phyloP scores from a whole-genome alignment of 1,140 invertebrate species.

The Drosophila nigrodunni region DNA sequence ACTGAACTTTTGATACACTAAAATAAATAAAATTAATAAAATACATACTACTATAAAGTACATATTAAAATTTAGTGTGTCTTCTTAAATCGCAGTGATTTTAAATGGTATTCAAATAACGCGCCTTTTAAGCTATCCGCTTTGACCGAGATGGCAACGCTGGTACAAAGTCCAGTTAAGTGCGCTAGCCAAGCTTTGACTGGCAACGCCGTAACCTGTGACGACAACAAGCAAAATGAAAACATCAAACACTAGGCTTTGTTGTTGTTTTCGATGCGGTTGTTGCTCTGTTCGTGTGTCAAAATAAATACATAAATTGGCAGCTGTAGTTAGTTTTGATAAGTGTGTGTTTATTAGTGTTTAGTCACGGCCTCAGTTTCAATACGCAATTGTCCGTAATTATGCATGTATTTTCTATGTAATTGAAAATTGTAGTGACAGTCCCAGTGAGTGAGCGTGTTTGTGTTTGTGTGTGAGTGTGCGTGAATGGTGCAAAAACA shows the following conservation, averaged over 20 bases:
- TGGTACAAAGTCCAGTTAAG: slow-evolving; percentile 25
- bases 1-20: background rate
- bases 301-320: slow-evolving; percentile 38
- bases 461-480: no score
- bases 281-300: slow-evolving; percentile 21
- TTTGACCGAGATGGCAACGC: slow-evolving; percentile 29
- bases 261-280: slow-evolving; percentile 27
- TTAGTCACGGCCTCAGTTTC: slow-evolving; percentile 31
- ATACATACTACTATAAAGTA: no score
- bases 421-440: slow-evolving; percentile 33
- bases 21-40: background rate
- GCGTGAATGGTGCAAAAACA: slow-evolving; percentile 22
- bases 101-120: background rate
- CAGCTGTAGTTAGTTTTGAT: slow-evolving; percentile 35
- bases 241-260: slow-evolving; percentile 30
- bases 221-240: slow-evolving; percentile 49
- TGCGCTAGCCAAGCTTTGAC: slow-evolving; percentile 26
- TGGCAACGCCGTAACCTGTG: slow-evolving; percentile 48
- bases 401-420: slow-evolving; percentile 29
- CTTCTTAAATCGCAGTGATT: background rate
- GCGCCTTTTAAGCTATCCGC: background rate
- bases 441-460: background rate
- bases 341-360: slow-evolving; percentile 36
- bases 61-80: no score
- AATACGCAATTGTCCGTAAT: slow-evolving; percentile 37